Conservation (phyloP, 2,888 invertebrate genomes). For the Apamea anceps region DNA sequence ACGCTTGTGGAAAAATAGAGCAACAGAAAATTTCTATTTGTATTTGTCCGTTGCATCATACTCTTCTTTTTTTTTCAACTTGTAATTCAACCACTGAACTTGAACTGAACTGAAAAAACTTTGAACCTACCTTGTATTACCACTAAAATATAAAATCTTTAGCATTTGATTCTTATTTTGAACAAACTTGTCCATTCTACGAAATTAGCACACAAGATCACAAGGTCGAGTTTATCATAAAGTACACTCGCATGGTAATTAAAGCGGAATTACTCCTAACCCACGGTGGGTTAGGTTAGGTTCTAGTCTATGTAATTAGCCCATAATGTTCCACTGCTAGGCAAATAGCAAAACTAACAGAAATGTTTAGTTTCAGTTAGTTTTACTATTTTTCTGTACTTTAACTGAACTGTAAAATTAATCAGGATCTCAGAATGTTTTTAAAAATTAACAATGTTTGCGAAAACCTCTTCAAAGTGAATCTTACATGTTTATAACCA, state of each 20-base stretch:
- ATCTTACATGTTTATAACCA: not conserved
- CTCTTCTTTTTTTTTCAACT: not conserved
- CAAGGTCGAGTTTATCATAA: constrained; percentile 1
- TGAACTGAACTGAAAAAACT: too few relatives aligned
- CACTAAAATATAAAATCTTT: not conserved
- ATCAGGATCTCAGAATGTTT: not conserved
- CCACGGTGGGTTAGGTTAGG: too few relatives aligned
- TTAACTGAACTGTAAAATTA: not conserved
- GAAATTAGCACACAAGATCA: not conserved
- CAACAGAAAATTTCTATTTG: not conserved
- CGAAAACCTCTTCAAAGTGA: not conserved
- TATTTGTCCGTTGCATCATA: too few relatives aligned
- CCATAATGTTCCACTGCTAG: not conserved
- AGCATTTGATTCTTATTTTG: not conserved
- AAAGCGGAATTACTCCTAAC: not conserved
- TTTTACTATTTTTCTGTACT: not conserved
- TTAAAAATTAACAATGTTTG: not conserved
- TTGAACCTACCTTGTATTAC: not conserved
- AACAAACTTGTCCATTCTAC: not conserved
- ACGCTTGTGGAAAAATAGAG: not conserved
- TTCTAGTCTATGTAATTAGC: not conserved
- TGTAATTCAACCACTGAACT: not conserved
- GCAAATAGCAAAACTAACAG: not conserved
- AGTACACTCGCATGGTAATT: not conserved
- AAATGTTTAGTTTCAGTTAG: not conserved